These are phyloP conservation scores for human DNA, from an alignment of 2,113 vertebrate species.

Conservation along the genomic window GRCh38 chr6:98578501-98579000, in stretches of 20 bases:
- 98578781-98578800: conserved; percentile 14
- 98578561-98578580: conserved; percentile 28
- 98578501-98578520: not conserved
- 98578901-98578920: conserved; percentile 31
- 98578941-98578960: not conserved
- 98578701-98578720: conserved; percentile 13
- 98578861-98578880: conserved; percentile 32
- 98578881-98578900: conserved; percentile 27
- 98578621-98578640: conserved; percentile 40
- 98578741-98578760: conserved; percentile 28
- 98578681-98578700: not conserved
- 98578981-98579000: not conserved
- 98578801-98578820: conserved; percentile 47
- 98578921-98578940: conserved; percentile 39
- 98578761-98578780: not conserved
- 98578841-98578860: not conserved
- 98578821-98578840: conserved; percentile 9
- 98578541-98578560: conserved; percentile 48
- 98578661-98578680: conserved; percentile 6
- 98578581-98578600: not conserved
- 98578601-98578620: conserved; percentile 38
- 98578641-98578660: not conserved
- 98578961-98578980: not conserved
- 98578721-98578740: conserved; percentile 37
- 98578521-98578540: not conserved